Percentiles rank a stretch among this genome's conserved stretches.
phyloP scores from a whole-genome alignment of 2,888 invertebrate genomes.

The Drosophila neutralis region DNA sequence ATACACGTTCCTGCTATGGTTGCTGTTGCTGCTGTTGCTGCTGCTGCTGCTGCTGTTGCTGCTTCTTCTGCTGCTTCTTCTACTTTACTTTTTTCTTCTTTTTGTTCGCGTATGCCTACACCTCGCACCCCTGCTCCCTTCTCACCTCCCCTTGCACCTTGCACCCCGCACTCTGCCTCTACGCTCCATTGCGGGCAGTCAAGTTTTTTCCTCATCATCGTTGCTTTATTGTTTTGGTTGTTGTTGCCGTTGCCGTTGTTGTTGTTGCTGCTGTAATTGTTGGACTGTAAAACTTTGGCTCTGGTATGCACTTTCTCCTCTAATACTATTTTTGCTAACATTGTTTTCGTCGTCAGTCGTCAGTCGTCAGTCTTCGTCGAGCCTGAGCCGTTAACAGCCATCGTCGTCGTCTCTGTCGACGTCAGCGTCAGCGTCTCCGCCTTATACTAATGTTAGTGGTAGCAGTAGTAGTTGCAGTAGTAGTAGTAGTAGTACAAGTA shows the following conservation, averaged over 20 bases:
- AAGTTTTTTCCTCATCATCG: constrained; percentile 35
- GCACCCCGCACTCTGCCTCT: constrained; percentile 8
- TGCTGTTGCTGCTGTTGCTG: constrained; percentile 17
- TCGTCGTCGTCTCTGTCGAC: constrained; percentile 2
- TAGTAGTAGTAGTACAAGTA: neutral
- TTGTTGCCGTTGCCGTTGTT: constrained; percentile 23
- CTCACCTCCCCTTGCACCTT: neutral
- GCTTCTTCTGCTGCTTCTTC: constrained; percentile 4
- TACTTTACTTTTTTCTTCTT: neutral
- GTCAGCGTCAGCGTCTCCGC: constrained; percentile 5
- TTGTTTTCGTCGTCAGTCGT: constrained; percentile 56
- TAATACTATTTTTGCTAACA: constrained; percentile 76
- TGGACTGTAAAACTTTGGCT: constrained; percentile 72
- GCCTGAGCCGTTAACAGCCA: constrained; percentile 38
- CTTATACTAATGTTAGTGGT: neutral
- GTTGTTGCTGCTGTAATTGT: constrained; percentile 66
- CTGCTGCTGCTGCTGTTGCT: neutral
- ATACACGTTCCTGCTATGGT: constrained; percentile 72
- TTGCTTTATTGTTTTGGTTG: constrained; percentile 22
- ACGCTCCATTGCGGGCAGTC: constrained; percentile 34
- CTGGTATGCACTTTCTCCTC: constrained; percentile 78
- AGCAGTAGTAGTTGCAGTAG: neutral
- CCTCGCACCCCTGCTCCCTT: neutral
- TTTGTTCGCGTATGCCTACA: constrained; percentile 1
- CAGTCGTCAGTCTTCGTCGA: constrained; percentile 13